Evolutionary conservation across 2,888 invertebrate genomes (phyloP).

Genomic region (Serrognathus titanus): DNA sequence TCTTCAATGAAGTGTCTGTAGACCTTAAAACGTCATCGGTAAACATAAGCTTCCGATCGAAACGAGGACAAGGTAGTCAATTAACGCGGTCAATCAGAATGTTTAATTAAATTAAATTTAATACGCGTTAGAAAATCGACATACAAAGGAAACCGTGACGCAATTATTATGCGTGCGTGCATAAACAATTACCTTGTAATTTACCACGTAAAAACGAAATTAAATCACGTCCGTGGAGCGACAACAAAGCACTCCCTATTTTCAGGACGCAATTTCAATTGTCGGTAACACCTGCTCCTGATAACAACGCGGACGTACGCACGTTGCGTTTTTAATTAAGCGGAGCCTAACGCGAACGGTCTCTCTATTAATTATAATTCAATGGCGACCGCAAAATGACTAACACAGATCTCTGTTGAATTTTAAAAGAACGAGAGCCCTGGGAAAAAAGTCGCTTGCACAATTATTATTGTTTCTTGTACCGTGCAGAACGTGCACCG

Average conservation of each 20-base stretch:
- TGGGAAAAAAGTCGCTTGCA: slow-evolving; percentile 14
- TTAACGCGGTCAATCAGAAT: too few species aligned
- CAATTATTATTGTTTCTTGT: slow-evolving; percentile 6
- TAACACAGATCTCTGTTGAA: slow-evolving; percentile 6
- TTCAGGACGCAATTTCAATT: neutral
- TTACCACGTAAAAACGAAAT: neutral
- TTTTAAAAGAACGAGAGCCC: neutral
- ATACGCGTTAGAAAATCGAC: neutral
- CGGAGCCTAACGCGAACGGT: slow-evolving; percentile 1
- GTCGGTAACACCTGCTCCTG: neutral
- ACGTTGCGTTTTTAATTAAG: slow-evolving; percentile 1
- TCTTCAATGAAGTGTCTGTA: too few species aligned
- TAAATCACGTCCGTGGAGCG: too few species aligned
- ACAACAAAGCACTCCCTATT: too few species aligned
- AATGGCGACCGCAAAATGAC: slow-evolving; percentile 10
- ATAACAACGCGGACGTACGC: slow-evolving; percentile 4
- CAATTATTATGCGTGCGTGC: neutral
- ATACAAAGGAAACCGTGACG: neutral
- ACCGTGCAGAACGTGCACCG: neutral
- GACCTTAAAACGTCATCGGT: too few species aligned
- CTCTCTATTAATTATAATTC: slow-evolving; percentile 13
- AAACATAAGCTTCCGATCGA: too few species aligned
- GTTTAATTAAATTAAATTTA: too few species aligned
- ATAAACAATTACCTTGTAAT: neutral
- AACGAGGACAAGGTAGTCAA: too few species aligned